Conservation (phyloP, 2,888 invertebrate genomes). For the Suillia variegata region DNA sequence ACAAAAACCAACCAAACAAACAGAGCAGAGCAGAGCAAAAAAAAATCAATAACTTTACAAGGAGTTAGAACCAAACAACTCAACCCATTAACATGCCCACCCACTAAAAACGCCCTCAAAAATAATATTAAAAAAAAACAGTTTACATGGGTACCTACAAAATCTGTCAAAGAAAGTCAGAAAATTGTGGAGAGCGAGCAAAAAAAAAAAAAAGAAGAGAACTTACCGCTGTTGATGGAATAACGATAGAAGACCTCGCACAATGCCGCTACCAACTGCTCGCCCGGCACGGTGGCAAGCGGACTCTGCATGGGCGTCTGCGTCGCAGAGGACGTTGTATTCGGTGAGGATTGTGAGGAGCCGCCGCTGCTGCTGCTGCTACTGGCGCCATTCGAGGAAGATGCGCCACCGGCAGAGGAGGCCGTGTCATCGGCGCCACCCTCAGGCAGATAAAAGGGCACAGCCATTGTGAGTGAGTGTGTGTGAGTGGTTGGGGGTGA, state of each 20-base stretch:
- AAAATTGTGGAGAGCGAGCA: no score
- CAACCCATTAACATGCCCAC: no score
- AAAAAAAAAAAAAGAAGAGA: no score
- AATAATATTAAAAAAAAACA: no score
- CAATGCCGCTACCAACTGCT: slow-evolving; percentile 58
- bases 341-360: slow-evolving; percentile 55
- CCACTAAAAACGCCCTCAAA: no score
- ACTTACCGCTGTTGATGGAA: slow-evolving; percentile 52
- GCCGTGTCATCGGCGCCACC: slow-evolving; percentile 55
- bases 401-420: slow-evolving; percentile 38
- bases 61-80: no score
- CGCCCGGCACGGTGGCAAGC: slow-evolving; percentile 47
- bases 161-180: no score
- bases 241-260: slow-evolving; percentile 57
- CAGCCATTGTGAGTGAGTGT: slow-evolving; percentile 55
- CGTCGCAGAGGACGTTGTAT: slow-evolving; percentile 56
- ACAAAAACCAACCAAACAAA: no score
- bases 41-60: slow-evolving; percentile 20
- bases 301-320: slow-evolving; percentile 56
- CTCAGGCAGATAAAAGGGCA: slow-evolving; percentile 61
- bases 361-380: slow-evolving; percentile 47
- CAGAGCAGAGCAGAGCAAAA: no score
- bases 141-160: no score
- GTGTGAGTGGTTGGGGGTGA: slow-evolving; percentile 7
- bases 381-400: slow-evolving; percentile 43